Conservation (phyloP, 1,140 invertebrate species). For the Panagrolaimus sp. region DNA sequence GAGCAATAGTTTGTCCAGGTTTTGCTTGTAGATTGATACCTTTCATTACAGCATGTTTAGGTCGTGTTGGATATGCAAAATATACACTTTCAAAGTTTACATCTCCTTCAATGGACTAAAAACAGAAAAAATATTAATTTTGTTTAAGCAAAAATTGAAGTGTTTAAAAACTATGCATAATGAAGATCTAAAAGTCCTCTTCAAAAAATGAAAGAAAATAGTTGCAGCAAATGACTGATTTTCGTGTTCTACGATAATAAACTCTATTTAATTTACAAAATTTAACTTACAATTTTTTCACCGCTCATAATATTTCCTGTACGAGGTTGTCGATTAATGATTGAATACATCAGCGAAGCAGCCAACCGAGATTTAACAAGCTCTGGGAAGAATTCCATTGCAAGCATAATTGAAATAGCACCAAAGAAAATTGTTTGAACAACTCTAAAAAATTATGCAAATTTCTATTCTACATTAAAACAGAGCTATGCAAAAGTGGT, state of each 20-base stretch:
- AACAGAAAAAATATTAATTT: too few species aligned
- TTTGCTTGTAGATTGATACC: slow-evolving; percentile 49
- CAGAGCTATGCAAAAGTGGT: too few species aligned
- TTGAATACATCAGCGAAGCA: slow-evolving; percentile 64
- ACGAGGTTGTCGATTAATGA: slow-evolving; percentile 58
- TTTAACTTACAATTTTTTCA: slow-evolving; percentile 30
- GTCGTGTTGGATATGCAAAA: slow-evolving; percentile 75
- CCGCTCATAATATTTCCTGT: slow-evolving; percentile 53
- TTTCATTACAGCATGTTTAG: slow-evolving; percentile 59
- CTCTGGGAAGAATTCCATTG: slow-evolving; percentile 69
- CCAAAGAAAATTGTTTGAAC: slow-evolving; percentile 39
- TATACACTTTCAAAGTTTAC: slow-evolving; percentile 70
- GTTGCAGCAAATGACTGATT: too few species aligned
- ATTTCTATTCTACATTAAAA: too few species aligned
- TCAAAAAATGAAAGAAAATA: too few species aligned
- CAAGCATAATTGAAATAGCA: slow-evolving; percentile 26
- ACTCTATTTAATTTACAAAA: not conserved
- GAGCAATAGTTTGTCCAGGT: slow-evolving; percentile 65
- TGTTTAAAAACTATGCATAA: too few species aligned
- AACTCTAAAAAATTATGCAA: slow-evolving; percentile 28
- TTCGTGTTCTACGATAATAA: too few species aligned
- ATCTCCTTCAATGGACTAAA: slow-evolving; percentile 64
- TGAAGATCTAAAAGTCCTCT: too few species aligned
- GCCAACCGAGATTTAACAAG: slow-evolving; percentile 76
- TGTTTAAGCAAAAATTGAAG: too few species aligned